A percentile compares a stretch with the other conserved stretches of the same genome.
phyloP scores from a whole-genome alignment of 2,888 invertebrate genomes.

The Hyles lineata region DNA sequence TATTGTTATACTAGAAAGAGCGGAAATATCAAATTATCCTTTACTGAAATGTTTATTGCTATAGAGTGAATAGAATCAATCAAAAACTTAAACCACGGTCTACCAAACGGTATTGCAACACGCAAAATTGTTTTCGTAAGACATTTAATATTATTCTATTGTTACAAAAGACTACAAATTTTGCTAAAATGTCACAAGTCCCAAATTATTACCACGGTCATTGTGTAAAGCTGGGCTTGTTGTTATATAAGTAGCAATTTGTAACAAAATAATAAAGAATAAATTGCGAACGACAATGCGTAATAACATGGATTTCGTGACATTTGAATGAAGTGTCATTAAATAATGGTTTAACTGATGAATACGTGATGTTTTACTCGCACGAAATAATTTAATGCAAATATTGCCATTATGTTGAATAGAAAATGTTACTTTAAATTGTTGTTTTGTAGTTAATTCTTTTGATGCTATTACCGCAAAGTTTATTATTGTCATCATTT shows the following conservation, averaged over 20 bases:
- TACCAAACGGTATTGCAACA: background rate
- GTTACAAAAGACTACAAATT: slow-evolving; percentile 26
- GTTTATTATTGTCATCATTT: too few species aligned
- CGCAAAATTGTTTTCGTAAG: slow-evolving; percentile 3
- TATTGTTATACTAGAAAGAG: too few species aligned
- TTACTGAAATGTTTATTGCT: background rate
- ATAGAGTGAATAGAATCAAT: background rate
- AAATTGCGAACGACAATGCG: slow-evolving; percentile 10
- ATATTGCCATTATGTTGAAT: background rate
- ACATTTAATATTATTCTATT: slow-evolving; percentile 31
- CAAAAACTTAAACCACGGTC: background rate
- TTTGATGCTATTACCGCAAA: too few species aligned
- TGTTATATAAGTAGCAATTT: slow-evolving; percentile 16
- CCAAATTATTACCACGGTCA: slow-evolving; percentile 17
- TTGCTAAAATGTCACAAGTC: slow-evolving; percentile 23
- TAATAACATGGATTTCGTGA: slow-evolving; percentile 1
- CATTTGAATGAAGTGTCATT: slow-evolving; percentile 18
- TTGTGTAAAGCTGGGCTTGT: slow-evolving; percentile 12
- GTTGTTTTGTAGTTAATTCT: background rate
- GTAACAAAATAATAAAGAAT: slow-evolving; percentile 16
- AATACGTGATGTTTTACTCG: background rate
- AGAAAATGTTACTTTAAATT: background rate
- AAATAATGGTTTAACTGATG: background rate
- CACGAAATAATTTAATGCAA: background rate
- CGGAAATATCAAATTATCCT: too few species aligned